Evolutionary conservation across 1,140 invertebrate species (phyloP), one percentile per base, ranked within the genome.

Genomic region (Macrotrachela quadricornifera): DNA sequence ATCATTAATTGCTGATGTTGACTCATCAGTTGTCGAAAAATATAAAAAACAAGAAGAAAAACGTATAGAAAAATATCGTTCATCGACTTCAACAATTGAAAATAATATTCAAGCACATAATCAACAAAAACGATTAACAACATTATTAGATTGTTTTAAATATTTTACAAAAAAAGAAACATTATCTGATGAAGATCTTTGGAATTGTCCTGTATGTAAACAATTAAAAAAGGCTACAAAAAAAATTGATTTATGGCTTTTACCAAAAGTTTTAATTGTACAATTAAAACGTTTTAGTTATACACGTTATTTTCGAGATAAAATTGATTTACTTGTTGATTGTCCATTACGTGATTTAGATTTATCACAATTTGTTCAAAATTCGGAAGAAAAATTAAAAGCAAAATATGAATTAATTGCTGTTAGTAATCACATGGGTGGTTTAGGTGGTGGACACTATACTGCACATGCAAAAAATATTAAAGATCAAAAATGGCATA

Each of bases 201-300:
- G 74, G 73, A 82, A 83, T 61, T 92, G 88, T 70, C 82, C 83
- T 0, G 74, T 75, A 17, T 94, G 87, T 63, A 86, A 88, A 62
- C 74, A 77, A 37, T 79, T 81, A 51, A 75, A 83, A 21, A 78
- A 81, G 58, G 86, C 85, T 0, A 78, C 78, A 0, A 92, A 92
- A 61, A 90, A 90, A 62, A 76, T 92, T 58, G 84, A 88, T 64
- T 79, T 94, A 45, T 85, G 83, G 56, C 80, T 79, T 57, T 66
- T 94, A 12, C 85, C 88, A 0, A 79, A 82, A 3, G 77, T 88
- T 10, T 69, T 95, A 17, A 80, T 92, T 3, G 82, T 94, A 54
- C 86, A 92, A 66, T 75, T 95, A 38, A 91, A 92, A 69, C 76
- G 83, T 53, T 81, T 80, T 68, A 76, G 74, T 47, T 76, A 77